Conservation (phyloP, 2,797 vertebrate genomes). For the Galagoides demidoff region DNA sequence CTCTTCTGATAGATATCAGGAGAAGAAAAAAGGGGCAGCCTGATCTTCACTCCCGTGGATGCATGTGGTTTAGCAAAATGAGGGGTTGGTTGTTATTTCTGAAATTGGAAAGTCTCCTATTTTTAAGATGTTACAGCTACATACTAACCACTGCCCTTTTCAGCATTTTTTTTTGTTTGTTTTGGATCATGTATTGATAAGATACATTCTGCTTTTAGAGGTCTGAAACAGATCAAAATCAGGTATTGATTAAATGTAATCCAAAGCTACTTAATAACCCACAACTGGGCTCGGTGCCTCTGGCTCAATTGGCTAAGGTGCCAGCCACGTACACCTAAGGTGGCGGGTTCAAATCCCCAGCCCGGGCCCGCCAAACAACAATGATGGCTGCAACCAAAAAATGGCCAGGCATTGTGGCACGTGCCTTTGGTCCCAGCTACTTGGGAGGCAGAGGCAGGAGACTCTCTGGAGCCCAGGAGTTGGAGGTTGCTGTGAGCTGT, state of each 20-base stretch:
- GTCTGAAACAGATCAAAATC: conserved; percentile 8
- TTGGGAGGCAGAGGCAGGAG: too few relatives aligned
- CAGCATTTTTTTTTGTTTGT: not conserved
- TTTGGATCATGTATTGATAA: not conserved
- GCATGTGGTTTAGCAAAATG: not conserved
- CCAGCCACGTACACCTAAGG: too few relatives aligned
- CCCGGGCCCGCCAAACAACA: too few relatives aligned
- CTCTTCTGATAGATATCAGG: not conserved
- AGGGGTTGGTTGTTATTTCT: not conserved
- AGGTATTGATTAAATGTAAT: not conserved
- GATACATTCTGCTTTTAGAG: not conserved
- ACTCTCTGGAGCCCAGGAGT: too few relatives aligned
- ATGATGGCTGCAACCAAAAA: too few relatives aligned
- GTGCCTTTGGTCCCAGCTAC: too few relatives aligned
- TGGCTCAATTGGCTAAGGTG: too few relatives aligned
- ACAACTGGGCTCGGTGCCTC: too few relatives aligned
- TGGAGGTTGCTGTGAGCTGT: too few relatives aligned
- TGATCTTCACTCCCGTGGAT: not conserved
- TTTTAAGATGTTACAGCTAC: not conserved
- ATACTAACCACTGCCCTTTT: not conserved
- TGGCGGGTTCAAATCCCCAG: too few relatives aligned
- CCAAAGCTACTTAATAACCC: not conserved
- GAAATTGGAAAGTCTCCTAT: not conserved
- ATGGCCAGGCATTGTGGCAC: too few relatives aligned
- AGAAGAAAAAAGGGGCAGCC: not conserved